Percentiles rank a stretch among this genome's conserved stretches.
Conservation (phyloP, 2,888 invertebrate species). For the Tortrix viridana region DNA sequence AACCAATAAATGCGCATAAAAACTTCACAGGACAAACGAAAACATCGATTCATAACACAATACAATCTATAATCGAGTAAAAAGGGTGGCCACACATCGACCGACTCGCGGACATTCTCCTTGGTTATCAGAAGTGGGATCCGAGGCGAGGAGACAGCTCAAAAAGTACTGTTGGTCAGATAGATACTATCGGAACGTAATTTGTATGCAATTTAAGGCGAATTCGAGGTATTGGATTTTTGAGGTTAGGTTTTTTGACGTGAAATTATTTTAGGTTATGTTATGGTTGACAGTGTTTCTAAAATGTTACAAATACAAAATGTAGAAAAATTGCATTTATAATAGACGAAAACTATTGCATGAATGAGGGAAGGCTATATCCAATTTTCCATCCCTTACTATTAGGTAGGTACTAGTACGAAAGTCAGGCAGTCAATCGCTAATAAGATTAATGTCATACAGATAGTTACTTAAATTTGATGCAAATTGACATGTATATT, state of each 20-base stretch:
- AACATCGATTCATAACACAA: slow-evolving; percentile 81
- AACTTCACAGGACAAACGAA: slow-evolving; percentile 67
- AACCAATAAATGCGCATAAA: slow-evolving; percentile 61
- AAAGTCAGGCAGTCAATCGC: no score
- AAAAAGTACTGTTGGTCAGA: slow-evolving; percentile 38
- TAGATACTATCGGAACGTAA: slow-evolving; percentile 15
- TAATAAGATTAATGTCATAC: no score
- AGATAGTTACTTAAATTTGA: background rate
- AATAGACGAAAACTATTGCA: no score
- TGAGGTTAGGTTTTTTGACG: slow-evolving; percentile 1
- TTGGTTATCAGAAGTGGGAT: slow-evolving; percentile 66
- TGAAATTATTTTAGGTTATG: background rate
- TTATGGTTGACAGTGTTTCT: background rate
- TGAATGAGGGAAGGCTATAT: no score
- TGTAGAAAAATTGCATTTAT: background rate
- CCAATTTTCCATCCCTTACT: no score
- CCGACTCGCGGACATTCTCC: slow-evolving; percentile 61
- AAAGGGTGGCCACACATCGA: slow-evolving; percentile 75
- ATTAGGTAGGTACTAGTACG: no score
- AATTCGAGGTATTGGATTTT: slow-evolving; percentile 8
- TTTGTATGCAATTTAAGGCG: slow-evolving; percentile 31
- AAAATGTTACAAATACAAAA: background rate
- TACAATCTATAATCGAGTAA: slow-evolving; percentile 79
- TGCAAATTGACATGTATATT: background rate
- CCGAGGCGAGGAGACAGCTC: slow-evolving; percentile 61